phyloP scores from a whole-genome alignment of 2,113 vertebrate species.

The Engystomops pustulosus region DNA sequence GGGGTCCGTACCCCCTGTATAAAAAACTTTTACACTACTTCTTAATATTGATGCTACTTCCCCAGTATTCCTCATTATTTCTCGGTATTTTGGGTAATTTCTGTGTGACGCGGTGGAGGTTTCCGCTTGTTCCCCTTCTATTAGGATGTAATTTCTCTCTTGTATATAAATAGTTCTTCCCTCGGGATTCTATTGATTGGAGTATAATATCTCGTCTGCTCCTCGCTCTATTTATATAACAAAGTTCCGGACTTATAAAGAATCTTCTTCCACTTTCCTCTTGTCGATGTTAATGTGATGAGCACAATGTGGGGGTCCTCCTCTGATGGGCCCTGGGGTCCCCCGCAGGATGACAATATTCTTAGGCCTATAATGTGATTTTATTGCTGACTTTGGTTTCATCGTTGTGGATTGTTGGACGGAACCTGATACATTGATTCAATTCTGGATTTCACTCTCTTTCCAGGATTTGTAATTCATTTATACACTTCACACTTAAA shows the following conservation, averaged over 20 bases:
- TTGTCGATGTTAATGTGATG: not conserved
- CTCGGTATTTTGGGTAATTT: too few relatives aligned
- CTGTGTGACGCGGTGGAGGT: not conserved
- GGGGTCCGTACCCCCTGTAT: too few relatives aligned
- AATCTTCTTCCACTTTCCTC: not conserved
- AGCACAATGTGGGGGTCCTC: not conserved
- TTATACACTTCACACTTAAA: too few relatives aligned
- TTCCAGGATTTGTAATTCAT: not conserved
- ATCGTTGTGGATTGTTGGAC: not conserved
- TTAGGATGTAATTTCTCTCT: not conserved
- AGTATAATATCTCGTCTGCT: not conserved
- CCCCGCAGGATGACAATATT: not conserved
- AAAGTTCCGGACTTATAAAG: not conserved
- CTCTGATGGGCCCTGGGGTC: not conserved
- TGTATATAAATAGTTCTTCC: not conserved
- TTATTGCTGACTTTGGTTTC: not conserved
- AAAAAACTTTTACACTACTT: too few relatives aligned
- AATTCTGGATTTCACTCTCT: not conserved
- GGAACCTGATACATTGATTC: not conserved
- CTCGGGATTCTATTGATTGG: not conserved
- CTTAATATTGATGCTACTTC: too few relatives aligned
- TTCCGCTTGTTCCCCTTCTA: not conserved
- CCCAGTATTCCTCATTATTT: too few relatives aligned
- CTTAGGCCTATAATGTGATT: not conserved
- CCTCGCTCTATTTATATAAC: not conserved